Conservation (phyloP, 2,113 vertebrate genomes). For the Platichthys stellatus region DNA sequence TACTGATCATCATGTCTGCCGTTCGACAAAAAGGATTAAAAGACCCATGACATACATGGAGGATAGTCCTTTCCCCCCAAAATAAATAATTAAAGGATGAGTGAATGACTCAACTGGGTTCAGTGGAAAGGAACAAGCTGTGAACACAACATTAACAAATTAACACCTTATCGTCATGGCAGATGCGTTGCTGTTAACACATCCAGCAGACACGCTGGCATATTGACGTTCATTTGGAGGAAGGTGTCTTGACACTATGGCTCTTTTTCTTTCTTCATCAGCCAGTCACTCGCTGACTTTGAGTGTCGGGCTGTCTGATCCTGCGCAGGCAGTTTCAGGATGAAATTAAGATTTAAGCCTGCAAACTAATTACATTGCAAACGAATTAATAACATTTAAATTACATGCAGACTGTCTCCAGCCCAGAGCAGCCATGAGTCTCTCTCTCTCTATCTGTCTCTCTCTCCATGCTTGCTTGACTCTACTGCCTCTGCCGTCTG, state of each 20-base stretch:
- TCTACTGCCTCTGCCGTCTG: conserved; percentile 11
- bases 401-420: conserved; percentile 36
- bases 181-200: too few species aligned
- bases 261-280: background rate
- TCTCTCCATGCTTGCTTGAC: background rate
- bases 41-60: too few species aligned
- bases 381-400: conserved; percentile 49
- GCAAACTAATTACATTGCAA: conserved; percentile 35
- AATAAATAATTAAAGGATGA: too few species aligned
- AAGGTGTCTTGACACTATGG: background rate
- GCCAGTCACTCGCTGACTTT: background rate
- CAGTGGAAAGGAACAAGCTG: background rate
- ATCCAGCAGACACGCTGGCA: background rate
- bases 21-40: too few species aligned
- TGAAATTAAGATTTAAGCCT: conserved; percentile 32
- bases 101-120: background rate
- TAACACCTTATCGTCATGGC: background rate
- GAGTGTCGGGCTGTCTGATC: background rate
- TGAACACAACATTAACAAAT: background rate
- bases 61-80: too few species aligned
- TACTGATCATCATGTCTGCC: too few species aligned
- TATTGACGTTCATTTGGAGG: background rate
- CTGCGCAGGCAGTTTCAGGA: conserved; percentile 4
- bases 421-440: too few species aligned
- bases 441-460: conserved; percentile 3